Evolutionary conservation across 2,797 vertebrate species (phyloP).

Genomic region (Fundulus diaphanus): DNA sequence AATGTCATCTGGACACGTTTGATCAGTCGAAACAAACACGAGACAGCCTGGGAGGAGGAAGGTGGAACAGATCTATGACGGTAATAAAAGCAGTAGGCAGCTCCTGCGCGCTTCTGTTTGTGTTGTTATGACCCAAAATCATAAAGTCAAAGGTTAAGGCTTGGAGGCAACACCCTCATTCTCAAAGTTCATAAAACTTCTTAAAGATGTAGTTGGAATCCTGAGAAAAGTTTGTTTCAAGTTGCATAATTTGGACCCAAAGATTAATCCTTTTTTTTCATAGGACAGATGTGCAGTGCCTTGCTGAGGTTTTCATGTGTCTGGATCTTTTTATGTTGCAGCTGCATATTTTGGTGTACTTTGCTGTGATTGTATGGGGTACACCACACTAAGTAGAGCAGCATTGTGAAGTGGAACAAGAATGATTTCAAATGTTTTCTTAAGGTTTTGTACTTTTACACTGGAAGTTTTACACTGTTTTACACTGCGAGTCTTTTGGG

Average conservation of each 20-base stretch:
- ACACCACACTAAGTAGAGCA: no score
- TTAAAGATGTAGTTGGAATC: not conserved
- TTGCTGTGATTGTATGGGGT: not conserved
- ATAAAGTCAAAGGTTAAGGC: slow-evolving; percentile 56
- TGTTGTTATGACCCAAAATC: slow-evolving; percentile 30
- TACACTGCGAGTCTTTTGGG: no score
- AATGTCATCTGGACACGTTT: not conserved
- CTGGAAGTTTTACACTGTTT: no score
- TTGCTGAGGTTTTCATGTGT: no score
- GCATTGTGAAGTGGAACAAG: no score
- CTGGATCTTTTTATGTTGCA: no score
- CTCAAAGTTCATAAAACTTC: not conserved
- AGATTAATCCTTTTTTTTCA: not conserved
- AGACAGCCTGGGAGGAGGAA: not conserved
- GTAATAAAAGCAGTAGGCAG: slow-evolving; percentile 12
- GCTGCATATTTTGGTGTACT: not conserved
- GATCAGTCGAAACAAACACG: not conserved
- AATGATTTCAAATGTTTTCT: no score
- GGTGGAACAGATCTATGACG: not conserved
- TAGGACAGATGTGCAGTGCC: not conserved
- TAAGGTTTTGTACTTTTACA: no score
- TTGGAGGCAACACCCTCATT: slow-evolving; percentile 20
- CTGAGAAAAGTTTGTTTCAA: not conserved
- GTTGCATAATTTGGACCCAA: not conserved
- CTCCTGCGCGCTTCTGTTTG: slow-evolving; percentile 51